A percentile compares a stretch with the other conserved stretches of the same genome.
phyloP scores from a whole-genome alignment of 2,888 invertebrate species.

The Melieria picta region DNA sequence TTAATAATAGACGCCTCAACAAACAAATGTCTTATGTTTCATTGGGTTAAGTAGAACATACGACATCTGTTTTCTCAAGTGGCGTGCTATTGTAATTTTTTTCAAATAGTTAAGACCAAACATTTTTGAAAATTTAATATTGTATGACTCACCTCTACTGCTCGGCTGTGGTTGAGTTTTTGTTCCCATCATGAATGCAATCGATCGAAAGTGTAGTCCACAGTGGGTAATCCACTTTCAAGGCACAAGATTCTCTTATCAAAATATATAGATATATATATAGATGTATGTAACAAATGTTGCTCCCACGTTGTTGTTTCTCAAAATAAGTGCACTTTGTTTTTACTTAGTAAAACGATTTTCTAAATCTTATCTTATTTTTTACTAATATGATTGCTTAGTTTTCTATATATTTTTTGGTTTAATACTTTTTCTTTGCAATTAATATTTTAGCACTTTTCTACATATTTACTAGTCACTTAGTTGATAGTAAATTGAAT shows the following conservation, averaged over 20 bases:
- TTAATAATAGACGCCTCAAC: too few relatives aligned
- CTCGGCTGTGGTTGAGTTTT: constrained; percentile 61
- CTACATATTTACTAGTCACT: constrained; percentile 31
- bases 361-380: constrained; percentile 14
- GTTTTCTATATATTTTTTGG: constrained; percentile 17
- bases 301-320: neutral
- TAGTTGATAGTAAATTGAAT: constrained; percentile 22
- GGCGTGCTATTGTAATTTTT: too few relatives aligned
- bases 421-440: constrained; percentile 23
- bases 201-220: constrained; percentile 8
- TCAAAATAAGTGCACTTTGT: constrained; percentile 43
- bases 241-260: constrained; percentile 10
- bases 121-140: too few relatives aligned
- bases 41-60: too few relatives aligned
- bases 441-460: constrained; percentile 32
- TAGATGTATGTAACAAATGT: neutral
- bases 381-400: constrained; percentile 28
- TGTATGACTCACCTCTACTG: constrained; percentile 51
- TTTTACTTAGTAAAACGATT: constrained; percentile 18
- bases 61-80: too few relatives aligned
- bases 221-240: neutral
- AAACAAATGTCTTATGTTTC: too few relatives aligned
- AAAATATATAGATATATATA: constrained; percentile 25
- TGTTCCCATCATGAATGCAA: constrained; percentile 57
- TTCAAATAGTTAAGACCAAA: too few relatives aligned